phyloP scores from a whole-genome alignment of 2,888 invertebrate genomes.

The Ditula angustiorana region DNA sequence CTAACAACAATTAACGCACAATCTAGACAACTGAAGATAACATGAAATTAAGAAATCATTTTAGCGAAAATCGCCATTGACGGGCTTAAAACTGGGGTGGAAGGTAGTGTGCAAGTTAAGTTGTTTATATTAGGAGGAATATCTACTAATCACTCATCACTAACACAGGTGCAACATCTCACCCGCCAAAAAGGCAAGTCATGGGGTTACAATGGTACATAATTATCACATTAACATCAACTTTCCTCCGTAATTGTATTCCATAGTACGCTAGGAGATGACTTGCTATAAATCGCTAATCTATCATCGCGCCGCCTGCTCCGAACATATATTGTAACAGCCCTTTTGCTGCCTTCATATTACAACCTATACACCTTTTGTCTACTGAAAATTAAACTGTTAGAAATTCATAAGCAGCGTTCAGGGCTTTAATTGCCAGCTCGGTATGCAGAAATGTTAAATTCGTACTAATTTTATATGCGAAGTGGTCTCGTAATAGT shows the following conservation, averaged over 20 bases:
- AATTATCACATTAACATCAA: conserved; percentile 21
- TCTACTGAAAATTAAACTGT: conserved; percentile 30
- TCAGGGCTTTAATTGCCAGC: conserved; percentile 27
- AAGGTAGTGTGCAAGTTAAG: too few relatives aligned
- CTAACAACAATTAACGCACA: too few relatives aligned
- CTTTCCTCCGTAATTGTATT: conserved; percentile 7
- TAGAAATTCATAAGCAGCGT: conserved; percentile 28
- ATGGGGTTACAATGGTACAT: conserved; percentile 3
- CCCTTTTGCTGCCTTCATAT: not conserved
- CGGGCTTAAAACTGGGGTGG: too few relatives aligned
- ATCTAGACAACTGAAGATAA: too few relatives aligned
- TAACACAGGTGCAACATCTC: not conserved
- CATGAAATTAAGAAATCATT: too few relatives aligned
- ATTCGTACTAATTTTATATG: conserved; percentile 30
- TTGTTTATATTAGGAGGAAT: not conserved
- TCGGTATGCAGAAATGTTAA: conserved; percentile 22
- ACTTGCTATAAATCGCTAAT: conserved; percentile 9
- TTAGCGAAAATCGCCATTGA: too few relatives aligned
- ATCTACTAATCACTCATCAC: not conserved
- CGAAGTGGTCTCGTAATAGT: conserved; percentile 9
- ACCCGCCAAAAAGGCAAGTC: conserved; percentile 1
- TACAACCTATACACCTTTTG: not conserved
- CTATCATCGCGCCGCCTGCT: conserved; percentile 9
- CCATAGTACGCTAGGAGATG: not conserved
- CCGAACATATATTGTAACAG: not conserved